These are phyloP conservation scores for Pachyuromys duprasi DNA, from an alignment of 2,797 vertebrate species.

Conservation along the genomic window DNA sequence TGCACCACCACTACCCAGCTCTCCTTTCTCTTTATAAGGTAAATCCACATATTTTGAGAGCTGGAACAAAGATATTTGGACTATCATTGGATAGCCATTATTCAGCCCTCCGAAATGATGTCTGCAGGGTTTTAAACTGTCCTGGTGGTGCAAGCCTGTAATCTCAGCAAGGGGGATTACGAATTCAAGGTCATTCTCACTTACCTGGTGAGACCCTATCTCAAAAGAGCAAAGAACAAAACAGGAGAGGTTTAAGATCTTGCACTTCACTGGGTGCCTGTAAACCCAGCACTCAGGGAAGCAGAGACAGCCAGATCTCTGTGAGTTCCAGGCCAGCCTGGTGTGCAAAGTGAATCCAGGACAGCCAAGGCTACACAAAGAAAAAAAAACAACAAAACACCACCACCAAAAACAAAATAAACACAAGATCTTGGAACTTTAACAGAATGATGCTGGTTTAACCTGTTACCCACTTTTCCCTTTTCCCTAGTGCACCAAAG, in stretches of 20 bases:
- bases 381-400: no score
- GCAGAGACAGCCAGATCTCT: no score
- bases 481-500: neutral
- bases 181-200: neutral
- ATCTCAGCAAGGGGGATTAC: neutral
- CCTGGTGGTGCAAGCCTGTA: neutral
- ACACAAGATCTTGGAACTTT: no score
- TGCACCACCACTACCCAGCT: neutral
- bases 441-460: neutral
- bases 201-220: neutral
- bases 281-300: no score
- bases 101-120: neutral
- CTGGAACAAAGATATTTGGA: neutral
- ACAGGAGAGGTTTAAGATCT: neutral
- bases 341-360: no score
- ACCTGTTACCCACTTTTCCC: neutral
- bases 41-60: neutral
- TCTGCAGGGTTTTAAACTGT: neutral
- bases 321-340: no score
- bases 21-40: neutral
- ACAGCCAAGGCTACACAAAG: no score
- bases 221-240: neutral
- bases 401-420: no score
- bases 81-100: neutral
- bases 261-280: no score